These are phyloP conservation scores for Tachuris rubrigastra DNA, from an alignment of 2,113 vertebrate species.

Conservation along the genomic window DNA sequence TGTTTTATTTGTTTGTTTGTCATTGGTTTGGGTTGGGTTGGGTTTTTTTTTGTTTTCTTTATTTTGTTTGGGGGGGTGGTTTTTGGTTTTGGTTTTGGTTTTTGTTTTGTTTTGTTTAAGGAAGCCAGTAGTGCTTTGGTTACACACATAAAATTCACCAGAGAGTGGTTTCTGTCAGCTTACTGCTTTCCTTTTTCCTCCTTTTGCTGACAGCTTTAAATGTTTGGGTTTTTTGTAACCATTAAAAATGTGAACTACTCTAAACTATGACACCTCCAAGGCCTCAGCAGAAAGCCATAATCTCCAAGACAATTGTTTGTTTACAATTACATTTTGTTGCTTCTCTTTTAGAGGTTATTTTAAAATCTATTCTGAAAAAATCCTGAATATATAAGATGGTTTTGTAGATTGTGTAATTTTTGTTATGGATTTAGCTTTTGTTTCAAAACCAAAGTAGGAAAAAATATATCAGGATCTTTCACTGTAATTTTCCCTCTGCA, in stretches of 20 bases:
- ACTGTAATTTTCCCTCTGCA: background rate
- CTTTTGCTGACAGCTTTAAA: background rate
- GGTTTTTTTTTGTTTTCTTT: background rate
- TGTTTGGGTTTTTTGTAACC: background rate
- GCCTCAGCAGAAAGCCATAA: background rate
- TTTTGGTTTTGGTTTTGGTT: background rate
- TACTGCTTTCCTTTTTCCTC: fast-evolving
- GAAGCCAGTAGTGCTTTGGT: background rate
- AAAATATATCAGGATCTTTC: background rate
- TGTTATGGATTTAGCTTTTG: background rate
- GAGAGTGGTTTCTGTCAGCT: background rate
- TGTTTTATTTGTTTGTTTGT: background rate
- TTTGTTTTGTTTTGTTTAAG: background rate
- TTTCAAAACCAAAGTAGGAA: background rate
- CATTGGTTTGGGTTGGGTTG: background rate
- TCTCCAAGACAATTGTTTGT: background rate
- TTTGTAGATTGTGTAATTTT: background rate
- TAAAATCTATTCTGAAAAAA: background rate
- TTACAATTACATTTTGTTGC: background rate
- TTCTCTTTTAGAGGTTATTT: background rate
- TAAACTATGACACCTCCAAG: background rate
- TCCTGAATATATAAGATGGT: background rate
- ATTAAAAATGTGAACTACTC: background rate
- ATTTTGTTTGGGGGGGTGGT: too few relatives aligned
- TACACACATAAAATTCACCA: fast-evolving